phyloP scores from a whole-genome alignment of 2,888 invertebrate genomes.

The Merodon equestris region DNA sequence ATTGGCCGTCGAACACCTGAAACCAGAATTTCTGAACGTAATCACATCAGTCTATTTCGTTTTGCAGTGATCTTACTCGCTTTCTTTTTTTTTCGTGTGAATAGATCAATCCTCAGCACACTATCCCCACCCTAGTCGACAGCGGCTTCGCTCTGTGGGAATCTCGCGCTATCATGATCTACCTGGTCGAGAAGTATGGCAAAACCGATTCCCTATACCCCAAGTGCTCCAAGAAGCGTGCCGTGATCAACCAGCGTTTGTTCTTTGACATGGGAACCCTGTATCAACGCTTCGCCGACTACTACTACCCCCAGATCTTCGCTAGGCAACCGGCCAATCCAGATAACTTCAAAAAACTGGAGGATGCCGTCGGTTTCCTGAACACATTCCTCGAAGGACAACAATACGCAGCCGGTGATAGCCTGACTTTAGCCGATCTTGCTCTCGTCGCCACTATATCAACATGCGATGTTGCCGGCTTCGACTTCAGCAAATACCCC shows the following conservation, averaged over 20 bases:
- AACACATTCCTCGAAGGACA: conserved; percentile 86
- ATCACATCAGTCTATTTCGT: background rate
- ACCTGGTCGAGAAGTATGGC: conserved; percentile 89
- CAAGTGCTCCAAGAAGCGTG: conserved; percentile 87
- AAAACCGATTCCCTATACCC: conserved; percentile 87
- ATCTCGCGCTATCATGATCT: conserved; percentile 90
- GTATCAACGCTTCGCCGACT: conserved; percentile 84
- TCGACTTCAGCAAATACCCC: conserved; percentile 84
- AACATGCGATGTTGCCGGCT: conserved; percentile 83
- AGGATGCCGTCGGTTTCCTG: conserved; percentile 84
- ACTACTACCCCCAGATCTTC: conserved; percentile 84
- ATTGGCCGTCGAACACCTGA: conserved; percentile 83
- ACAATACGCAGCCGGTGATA: conserved; percentile 85
- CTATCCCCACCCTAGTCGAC: conserved; percentile 90
- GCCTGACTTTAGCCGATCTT: conserved; percentile 89
- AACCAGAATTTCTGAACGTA: conserved; percentile 85
- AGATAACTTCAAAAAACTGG: conserved; percentile 84
- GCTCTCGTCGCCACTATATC: conserved; percentile 84
- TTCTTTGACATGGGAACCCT: conserved; percentile 90
- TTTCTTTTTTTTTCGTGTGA: background rate
- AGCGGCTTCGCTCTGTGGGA: conserved; percentile 90
- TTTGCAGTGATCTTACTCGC: background rate
- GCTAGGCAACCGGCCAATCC: conserved; percentile 83
- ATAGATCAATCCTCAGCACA: conserved; percentile 90
- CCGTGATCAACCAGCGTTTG: conserved; percentile 87